These are phyloP conservation scores for Crossaster papposus DNA, from an alignment of 53 echinoderm and acorn worm species.

Conservation along the genomic window DNA sequence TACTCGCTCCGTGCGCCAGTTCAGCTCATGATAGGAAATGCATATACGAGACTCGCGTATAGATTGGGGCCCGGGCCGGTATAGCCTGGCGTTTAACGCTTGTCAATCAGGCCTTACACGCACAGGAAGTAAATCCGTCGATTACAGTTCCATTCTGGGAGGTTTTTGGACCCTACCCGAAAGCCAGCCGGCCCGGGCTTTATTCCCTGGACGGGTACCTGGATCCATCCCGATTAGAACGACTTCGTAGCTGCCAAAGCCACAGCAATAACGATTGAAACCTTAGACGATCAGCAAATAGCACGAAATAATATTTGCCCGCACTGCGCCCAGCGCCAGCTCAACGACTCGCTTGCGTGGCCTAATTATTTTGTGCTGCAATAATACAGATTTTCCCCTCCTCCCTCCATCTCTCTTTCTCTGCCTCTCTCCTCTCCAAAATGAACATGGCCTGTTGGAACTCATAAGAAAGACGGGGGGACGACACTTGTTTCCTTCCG, in stretches of 20 bases:
- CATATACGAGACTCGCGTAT: constrained; percentile 35
- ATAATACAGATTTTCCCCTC: constrained; percentile 57
- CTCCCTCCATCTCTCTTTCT: not conserved
- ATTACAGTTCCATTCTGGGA: constrained; percentile 57
- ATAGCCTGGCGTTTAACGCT: constrained; percentile 50
- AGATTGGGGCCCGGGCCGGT: constrained; percentile 32
- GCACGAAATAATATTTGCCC: constrained; percentile 85
- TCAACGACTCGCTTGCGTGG: constrained; percentile 59
- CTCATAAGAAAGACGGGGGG: constrained; percentile 53
- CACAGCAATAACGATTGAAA: constrained; percentile 77
- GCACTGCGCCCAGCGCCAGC: constrained; percentile 51
- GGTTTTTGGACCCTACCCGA: constrained; percentile 51
- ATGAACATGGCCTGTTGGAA: constrained; percentile 44
- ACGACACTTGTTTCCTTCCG: constrained; percentile 67
- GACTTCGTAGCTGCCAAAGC: constrained; percentile 57
- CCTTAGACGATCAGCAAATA: constrained; percentile 77
- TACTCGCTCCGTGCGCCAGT: constrained; percentile 25
- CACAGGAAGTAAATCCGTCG: constrained; percentile 62
- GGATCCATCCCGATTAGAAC: constrained; percentile 51
- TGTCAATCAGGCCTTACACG: constrained; percentile 59
- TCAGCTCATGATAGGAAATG: constrained; percentile 52
- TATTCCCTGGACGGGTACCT: constrained; percentile 51
- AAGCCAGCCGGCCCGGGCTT: constrained; percentile 42
- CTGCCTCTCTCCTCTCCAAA: not conserved
- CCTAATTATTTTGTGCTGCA: constrained; percentile 70